Conservation (phyloP, 2,888 invertebrate genomes). For the Aelia acuminata region DNA sequence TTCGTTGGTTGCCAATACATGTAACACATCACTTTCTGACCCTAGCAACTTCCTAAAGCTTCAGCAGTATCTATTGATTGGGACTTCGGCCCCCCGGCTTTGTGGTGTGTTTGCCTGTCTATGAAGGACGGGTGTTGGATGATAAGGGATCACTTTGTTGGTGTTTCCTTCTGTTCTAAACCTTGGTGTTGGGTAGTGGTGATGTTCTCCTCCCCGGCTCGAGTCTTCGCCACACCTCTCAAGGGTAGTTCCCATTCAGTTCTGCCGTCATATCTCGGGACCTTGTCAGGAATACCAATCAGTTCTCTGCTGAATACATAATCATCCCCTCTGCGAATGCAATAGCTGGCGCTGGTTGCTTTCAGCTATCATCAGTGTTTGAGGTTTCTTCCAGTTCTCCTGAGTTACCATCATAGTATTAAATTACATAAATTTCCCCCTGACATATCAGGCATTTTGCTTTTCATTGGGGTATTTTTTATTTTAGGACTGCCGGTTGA, state of each 20-base stretch:
- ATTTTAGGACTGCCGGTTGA: no score
- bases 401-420: not conserved
- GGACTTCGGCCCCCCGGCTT: not conserved
- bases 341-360: not conserved
- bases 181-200: not conserved
- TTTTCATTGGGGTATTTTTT: no score
- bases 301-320: not conserved
- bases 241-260: conserved; percentile 30
- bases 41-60: not conserved
- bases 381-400: not conserved
- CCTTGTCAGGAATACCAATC: conserved; percentile 8
- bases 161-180: not conserved
- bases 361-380: not conserved
- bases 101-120: no score
- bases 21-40: not conserved
- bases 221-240: not conserved
- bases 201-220: not conserved
- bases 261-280: not conserved
- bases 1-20: not conserved
- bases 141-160: not conserved
- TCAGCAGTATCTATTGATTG: not conserved
- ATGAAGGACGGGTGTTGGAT: conserved; percentile 2
- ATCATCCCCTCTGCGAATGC: not conserved
- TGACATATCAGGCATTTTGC: no score
- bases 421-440: no score